A percentile compares a stretch with the other conserved stretches of the same genome.
Conservation (phyloP, 2,888 invertebrate genomes). For the Spatulosminthurus flaviceps region DNA sequence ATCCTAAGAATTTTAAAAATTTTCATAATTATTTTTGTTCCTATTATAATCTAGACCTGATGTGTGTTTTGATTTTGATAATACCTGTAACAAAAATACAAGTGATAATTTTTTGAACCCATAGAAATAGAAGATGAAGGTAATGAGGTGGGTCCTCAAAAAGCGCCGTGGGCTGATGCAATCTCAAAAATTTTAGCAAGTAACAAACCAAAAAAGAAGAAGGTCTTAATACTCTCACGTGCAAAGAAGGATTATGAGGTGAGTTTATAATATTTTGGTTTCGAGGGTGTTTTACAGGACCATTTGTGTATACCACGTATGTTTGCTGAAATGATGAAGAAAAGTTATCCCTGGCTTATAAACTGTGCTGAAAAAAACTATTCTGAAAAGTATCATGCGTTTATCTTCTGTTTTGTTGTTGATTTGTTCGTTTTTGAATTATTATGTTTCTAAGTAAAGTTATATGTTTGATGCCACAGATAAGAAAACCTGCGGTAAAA, state of each 20-base stretch:
- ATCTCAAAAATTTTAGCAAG: constrained; percentile 65
- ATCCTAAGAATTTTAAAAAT: too few relatives aligned
- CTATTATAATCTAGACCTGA: too few relatives aligned
- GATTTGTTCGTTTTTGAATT: not conserved
- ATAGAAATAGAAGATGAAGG: constrained; percentile 32
- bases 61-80: not conserved
- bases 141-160: constrained; percentile 26
- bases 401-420: too few relatives aligned
- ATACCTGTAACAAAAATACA: not conserved
- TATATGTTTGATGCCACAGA: not conserved
- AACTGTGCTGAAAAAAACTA: not conserved
- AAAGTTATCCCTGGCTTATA: constrained; percentile 11
- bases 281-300: too few relatives aligned
- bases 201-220: constrained; percentile 63
- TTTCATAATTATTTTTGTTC: too few relatives aligned
- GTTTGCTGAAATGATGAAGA: not conserved
- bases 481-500: constrained; percentile 23
- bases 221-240: constrained; percentile 65
- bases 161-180: constrained; percentile 65
- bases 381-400: constrained; percentile 5
- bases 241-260: constrained; percentile 65
- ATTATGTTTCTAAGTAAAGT: not conserved
- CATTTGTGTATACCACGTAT: too few relatives aligned
- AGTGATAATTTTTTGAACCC: not conserved
- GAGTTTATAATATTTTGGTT: too few relatives aligned